Evolutionary conservation across 2,797 vertebrate species (phyloP).

Genomic region (Karalla daura): DNA sequence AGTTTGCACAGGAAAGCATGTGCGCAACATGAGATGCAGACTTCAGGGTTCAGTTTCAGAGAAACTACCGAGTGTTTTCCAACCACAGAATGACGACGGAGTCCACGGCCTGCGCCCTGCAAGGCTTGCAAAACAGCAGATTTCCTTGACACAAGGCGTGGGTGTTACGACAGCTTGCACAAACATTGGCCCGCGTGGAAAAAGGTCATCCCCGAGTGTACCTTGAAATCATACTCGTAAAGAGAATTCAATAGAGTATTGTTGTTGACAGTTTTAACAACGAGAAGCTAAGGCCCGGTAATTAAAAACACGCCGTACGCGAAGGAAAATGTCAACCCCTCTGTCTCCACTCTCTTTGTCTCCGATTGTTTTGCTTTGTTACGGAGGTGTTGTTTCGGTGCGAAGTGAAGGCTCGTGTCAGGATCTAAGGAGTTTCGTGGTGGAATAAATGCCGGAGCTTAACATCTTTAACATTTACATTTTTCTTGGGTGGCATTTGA

Average conservation of each 20-base stretch:
- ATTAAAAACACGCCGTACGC: neutral
- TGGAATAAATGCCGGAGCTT: conserved; percentile 15
- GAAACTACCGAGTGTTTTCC: conserved; percentile 62
- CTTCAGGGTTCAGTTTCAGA: conserved; percentile 23
- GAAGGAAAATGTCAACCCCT: conserved; percentile 14
- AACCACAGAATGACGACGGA: conserved; percentile 64
- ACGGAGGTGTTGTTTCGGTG: conserved; percentile 1
- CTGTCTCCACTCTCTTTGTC: neutral
- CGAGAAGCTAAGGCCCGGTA: neutral
- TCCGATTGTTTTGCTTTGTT: conserved; percentile 20
- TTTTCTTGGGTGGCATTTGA: conserved; percentile 12
- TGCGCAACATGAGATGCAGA: conserved; percentile 5
- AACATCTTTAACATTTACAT: too few relatives aligned
- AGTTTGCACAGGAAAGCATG: conserved; percentile 48
- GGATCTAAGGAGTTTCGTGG: conserved; percentile 13
- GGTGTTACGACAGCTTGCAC: conserved; percentile 72
- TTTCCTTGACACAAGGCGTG: conserved; percentile 74
- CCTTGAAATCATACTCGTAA: conserved; percentile 27
- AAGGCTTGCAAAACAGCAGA: conserved; percentile 74
- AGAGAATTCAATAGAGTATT: conserved; percentile 15
- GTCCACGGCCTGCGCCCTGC: conserved; percentile 42
- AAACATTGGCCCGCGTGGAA: conserved; percentile 68
- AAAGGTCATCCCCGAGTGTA: conserved; percentile 72
- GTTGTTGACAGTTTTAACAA: conserved; percentile 28
- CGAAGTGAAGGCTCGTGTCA: conserved; percentile 5